Evolutionary conservation across 2,113 vertebrate genomes (phyloP), one percentile per base, ranked within the genome.

Genomic region (Reinhardtius hippoglossoides): DNA sequence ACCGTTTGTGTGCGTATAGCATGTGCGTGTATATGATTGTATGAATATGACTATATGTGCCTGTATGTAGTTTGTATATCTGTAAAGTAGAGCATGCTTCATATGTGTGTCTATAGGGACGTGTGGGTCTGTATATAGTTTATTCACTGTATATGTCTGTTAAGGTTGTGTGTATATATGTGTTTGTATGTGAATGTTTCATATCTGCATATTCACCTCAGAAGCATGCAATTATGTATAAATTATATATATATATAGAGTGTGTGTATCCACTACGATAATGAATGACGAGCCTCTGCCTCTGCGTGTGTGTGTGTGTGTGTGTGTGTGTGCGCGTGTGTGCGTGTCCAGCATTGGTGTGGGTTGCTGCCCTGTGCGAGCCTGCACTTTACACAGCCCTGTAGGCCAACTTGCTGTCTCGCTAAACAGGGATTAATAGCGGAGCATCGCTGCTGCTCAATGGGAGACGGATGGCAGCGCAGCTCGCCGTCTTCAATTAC

Each of bases 371-470:
- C 56, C 52, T 55, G 69, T 44, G 70, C 67, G 75, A 67, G 86
- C 60, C 62, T 61, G 84, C 57, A 7, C 31, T 31, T 31, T 31
- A 31, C 31, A 31, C 31, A 63, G 76, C 78, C 78, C 87, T 78
- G 83, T 67, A 80, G 89, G 83, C 87, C 86, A 85, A 63, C 82
- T 78, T 77, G 76, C 80, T 80, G 75, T 89, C 87, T 90, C 57
- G 42, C 87, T 91, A 91, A 90, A 89, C 88, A 77, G 83, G 87
- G 87, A 91, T 88, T 84, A 86, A 90, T 88, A 83, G 88, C 71
- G n/a, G 79, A 80, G 84, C 75, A 82, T 78, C 76, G 48, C 74
- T 46, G 82, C 86, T 82, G 83, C 83, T 83, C 89, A 83, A 74
- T 68, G 54, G 82, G 83, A 90, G 89, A 88, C 83, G 57, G 81